Base-by-base conservation (phyloP, 2,888 invertebrate species). In the Xestia c-nigrum region DNA sequence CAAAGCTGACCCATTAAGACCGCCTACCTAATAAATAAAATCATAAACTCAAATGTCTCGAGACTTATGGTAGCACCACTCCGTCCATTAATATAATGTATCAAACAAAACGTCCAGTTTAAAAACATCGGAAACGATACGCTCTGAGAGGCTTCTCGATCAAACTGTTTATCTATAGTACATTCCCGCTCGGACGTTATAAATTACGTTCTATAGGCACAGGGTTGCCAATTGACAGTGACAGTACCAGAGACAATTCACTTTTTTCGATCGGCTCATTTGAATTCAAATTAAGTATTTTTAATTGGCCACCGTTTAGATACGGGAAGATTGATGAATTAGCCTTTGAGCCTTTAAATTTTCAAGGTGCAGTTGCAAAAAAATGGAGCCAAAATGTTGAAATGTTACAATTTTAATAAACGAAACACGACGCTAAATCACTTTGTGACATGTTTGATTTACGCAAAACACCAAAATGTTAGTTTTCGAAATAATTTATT, bases 41-140 rank as follows among this genome's bases (percentile, higher is more conserved):
- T 70, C 59, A 78, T 81, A 84, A 74, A 89, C 79, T 86, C 77
- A 90, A 88, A 89, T 88, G 83, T 88, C 85, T 77, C 85, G 89
- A 89, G 91, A 92, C 91, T 90, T 93, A 92, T 87, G 87, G 88
- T 83, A 86, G 89, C 86, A 85, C 80, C 86, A 76, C 89, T 89
- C 88, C 87, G 75, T 90, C 93, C 94, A 94, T 95, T 94, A 94
- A 93, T 94, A 93, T 93, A 94, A 93, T 93, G 94, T 90, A 91
- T 90, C 88, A 92, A 88, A 89, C 91, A 92, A 92, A 93, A 93
- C 91, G 91, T 89, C 90, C 87, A 89, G 88, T 91, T 92, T 92
- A 90, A 91, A 90, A 92, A 92, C 92, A 93, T 92, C 90, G 89
- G 89, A 88, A 91, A 88, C 81, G 91, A 92, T 90, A 89, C 87